phyloP scores from a whole-genome alignment of 2,888 invertebrate genomes.

The Hydrotaea cyrtoneurina region DNA sequence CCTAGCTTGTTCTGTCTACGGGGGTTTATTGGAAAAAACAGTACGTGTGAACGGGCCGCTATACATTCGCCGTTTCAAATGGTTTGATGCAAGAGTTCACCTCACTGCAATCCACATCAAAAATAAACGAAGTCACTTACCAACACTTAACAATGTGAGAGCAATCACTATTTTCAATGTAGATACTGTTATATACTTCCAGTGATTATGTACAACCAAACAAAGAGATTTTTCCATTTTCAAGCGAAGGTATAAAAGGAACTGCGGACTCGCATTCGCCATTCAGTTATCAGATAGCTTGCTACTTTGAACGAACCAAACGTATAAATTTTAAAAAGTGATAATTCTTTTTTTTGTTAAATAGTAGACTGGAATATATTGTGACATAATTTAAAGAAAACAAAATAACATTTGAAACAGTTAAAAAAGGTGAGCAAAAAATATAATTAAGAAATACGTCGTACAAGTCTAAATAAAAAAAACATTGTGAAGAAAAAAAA shows the following conservation, averaged over 20 bases:
- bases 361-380: slow-evolving; percentile 65
- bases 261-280: not conserved
- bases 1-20: too few relatives aligned
- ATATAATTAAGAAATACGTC: not conserved
- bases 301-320: slow-evolving; percentile 48
- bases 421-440: slow-evolving; percentile 57
- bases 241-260: slow-evolving; percentile 65
- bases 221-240: slow-evolving; percentile 12
- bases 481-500: not conserved
- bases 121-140: too few relatives aligned
- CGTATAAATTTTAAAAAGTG: slow-evolving; percentile 47
- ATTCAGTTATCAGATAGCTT: slow-evolving; percentile 62
- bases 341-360: slow-evolving; percentile 47
- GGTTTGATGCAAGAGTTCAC: too few relatives aligned
- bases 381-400: slow-evolving; percentile 28
- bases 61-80: too few relatives aligned
- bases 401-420: slow-evolving; percentile 54
- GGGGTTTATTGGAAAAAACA: too few relatives aligned
- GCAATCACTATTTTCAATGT: too few relatives aligned
- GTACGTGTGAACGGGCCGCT: too few relatives aligned
- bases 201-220: too few relatives aligned
- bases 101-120: too few relatives aligned
- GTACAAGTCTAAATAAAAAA: not conserved
- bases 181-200: too few relatives aligned
- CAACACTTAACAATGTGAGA: too few relatives aligned